These are phyloP conservation scores for Acleris literana DNA, from an alignment of 2,888 invertebrate species.

Conservation along the genomic window DNA sequence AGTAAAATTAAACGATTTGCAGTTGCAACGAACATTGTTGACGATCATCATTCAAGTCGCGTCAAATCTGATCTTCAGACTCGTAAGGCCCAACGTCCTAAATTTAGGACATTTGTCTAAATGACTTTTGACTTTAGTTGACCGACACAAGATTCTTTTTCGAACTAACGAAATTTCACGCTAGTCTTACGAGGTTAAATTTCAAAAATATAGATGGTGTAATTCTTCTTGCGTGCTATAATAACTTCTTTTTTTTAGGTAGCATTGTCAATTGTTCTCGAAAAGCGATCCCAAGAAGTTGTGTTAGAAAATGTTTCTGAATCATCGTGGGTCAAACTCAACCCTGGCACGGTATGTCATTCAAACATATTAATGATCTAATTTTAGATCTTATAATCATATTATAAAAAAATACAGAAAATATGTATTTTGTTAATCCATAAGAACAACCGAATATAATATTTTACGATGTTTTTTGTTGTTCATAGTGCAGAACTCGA, in stretches of 20 bases:
- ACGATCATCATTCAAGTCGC: constrained; percentile 33
- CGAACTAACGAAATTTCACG: too few relatives aligned
- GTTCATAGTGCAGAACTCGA: too few relatives aligned
- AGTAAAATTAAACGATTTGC: constrained; percentile 39
- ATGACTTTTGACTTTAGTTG: too few relatives aligned
- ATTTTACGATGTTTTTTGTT: too few relatives aligned
- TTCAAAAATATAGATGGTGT: constrained; percentile 6
- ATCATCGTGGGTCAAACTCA: constrained; percentile 95
- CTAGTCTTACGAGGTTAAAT: too few relatives aligned
- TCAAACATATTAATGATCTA: background rate
- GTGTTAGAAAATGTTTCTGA: constrained; percentile 87
- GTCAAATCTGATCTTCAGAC: constrained; percentile 7
- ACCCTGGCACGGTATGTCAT: constrained; percentile 82
- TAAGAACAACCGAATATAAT: too few relatives aligned
- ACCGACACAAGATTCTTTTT: too few relatives aligned
- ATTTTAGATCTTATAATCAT: too few relatives aligned
- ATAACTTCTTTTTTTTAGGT: constrained; percentile 58
- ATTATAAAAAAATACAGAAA: too few relatives aligned
- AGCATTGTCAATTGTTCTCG: constrained; percentile 85
- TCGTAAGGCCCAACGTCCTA: too few relatives aligned
- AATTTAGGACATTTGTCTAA: too few relatives aligned
- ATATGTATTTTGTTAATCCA: too few relatives aligned
- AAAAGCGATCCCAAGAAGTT: constrained; percentile 86
- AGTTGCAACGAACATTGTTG: constrained; percentile 42
- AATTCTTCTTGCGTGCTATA: background rate